Conservation (phyloP, 2,888 invertebrate species). For the Ecliptopera silaceata region DNA sequence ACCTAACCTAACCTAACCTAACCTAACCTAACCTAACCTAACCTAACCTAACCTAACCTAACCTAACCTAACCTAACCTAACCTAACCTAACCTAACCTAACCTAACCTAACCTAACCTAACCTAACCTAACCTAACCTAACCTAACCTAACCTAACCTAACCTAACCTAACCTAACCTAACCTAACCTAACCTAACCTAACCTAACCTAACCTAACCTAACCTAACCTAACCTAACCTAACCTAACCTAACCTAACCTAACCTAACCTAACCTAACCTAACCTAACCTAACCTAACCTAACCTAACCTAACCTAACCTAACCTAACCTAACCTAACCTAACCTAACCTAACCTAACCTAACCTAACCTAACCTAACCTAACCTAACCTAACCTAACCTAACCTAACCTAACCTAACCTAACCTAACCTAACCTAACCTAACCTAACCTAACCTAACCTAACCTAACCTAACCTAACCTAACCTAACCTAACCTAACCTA, state of each 20-base stretch:
- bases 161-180: slow-evolving; percentile 9
- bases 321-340: slow-evolving; percentile 3
- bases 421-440: slow-evolving; percentile 5
- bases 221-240: neutral
- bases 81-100: slow-evolving; percentile 12
- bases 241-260: slow-evolving; percentile 3
- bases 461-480: slow-evolving; percentile 3
- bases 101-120: slow-evolving; percentile 10
- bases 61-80: slow-evolving; percentile 13
- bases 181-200: slow-evolving; percentile 10
- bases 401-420: slow-evolving; percentile 3
- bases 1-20: slow-evolving; percentile 15
- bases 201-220: neutral
- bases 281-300: slow-evolving; percentile 3
- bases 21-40: slow-evolving; percentile 12
- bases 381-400: slow-evolving; percentile 3
- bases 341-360: slow-evolving; percentile 3
- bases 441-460: slow-evolving; percentile 5
- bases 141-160: slow-evolving; percentile 10
- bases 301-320: slow-evolving; percentile 3
- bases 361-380: slow-evolving; percentile 3
- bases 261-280: slow-evolving; percentile 3
- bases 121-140: slow-evolving; percentile 10
- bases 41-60: slow-evolving; percentile 9
- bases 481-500: slow-evolving; percentile 8